Conservation (phyloP, 2,888 invertebrate genomes). For the Deilephila elpenor region DNA sequence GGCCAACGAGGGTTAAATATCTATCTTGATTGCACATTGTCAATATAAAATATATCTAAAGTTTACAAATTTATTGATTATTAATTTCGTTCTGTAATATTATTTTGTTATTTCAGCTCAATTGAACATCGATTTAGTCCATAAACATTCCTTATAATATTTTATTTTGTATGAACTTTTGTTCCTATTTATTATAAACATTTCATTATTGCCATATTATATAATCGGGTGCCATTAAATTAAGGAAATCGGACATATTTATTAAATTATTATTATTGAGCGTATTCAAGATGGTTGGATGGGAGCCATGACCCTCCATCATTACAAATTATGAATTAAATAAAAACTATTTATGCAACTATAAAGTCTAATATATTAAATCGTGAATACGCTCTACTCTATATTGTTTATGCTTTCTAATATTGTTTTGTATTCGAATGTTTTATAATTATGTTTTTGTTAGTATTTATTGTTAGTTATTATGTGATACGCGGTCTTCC, state of each 20-base stretch:
- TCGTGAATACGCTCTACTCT: background rate
- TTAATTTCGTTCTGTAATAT: background rate
- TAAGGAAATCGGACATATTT: conserved; percentile 13
- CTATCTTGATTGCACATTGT: too few relatives aligned
- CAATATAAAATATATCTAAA: background rate
- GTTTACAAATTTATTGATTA: background rate
- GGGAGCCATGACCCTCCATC: background rate
- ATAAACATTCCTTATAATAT: background rate
- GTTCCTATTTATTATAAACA: conserved; percentile 22
- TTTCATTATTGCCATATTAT: conserved; percentile 31
- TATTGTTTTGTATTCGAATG: conserved; percentile 7
- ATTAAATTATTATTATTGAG: conserved; percentile 10
- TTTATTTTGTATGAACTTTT: conserved; percentile 8
- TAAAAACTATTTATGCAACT: too few relatives aligned
- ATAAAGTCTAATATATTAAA: too few relatives aligned
- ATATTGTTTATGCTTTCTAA: conserved; percentile 22
- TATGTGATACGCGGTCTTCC: conserved; percentile 19
- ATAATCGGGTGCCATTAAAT: conserved; percentile 29
- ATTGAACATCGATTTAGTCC: conserved; percentile 6
- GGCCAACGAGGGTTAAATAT: too few relatives aligned
- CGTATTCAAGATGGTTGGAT: background rate
- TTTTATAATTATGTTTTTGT: conserved; percentile 9
- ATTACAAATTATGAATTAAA: too few relatives aligned
- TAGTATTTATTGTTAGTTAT: background rate
- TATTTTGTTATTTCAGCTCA: background rate